Percentiles rank a stretch among this genome's conserved stretches.
These are phyloP conservation scores for Hedychridium roseum DNA, from an alignment of 2,888 invertebrate species.

Conservation along the genomic window DNA sequence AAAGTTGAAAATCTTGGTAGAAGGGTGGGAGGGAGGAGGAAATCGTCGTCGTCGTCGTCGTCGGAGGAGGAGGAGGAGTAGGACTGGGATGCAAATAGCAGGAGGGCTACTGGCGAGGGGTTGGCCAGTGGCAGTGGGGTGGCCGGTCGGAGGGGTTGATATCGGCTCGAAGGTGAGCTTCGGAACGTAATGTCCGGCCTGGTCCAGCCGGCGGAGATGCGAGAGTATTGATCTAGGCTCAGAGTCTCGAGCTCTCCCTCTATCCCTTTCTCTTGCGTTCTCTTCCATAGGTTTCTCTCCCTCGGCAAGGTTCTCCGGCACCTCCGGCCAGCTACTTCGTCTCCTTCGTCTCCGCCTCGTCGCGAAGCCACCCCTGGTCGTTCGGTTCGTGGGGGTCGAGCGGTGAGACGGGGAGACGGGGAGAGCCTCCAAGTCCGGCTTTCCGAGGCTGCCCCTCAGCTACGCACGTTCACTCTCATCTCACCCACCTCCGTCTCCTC, in stretches of 20 bases:
- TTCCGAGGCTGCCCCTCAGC: slow-evolving; percentile 52
- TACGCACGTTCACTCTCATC: slow-evolving; percentile 50
- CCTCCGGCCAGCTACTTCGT: slow-evolving; percentile 45
- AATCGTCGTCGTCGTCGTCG: too few relatives aligned
- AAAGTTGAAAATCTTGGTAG: background rate
- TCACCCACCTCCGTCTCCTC: slow-evolving; percentile 45
- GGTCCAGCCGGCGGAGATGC: slow-evolving; percentile 62
- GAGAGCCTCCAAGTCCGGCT: slow-evolving; percentile 57
- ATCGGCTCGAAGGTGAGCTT: slow-evolving; percentile 54
- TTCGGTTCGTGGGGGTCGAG: slow-evolving; percentile 43
- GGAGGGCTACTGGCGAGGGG: background rate
- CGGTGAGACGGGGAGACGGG: slow-evolving; percentile 30
- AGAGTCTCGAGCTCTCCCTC: slow-evolving; percentile 28
- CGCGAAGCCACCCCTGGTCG: slow-evolving; percentile 41
- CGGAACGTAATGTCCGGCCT: slow-evolving; percentile 62
- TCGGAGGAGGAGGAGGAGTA: slow-evolving; percentile 13
- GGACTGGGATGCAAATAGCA: background rate
- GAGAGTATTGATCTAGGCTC: slow-evolving; percentile 63
- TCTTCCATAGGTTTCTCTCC: too few relatives aligned
- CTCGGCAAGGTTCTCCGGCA: slow-evolving; percentile 38
- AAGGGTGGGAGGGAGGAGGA: background rate
- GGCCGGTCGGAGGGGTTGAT: slow-evolving; percentile 37
- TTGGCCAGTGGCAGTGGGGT: slow-evolving; percentile 7
- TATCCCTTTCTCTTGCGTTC: slow-evolving; percentile 33
- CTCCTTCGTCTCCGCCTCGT: slow-evolving; percentile 27